Base-by-base conservation (phyloP, 2,888 invertebrate genomes). In the Macroteleia sp. region DNA sequence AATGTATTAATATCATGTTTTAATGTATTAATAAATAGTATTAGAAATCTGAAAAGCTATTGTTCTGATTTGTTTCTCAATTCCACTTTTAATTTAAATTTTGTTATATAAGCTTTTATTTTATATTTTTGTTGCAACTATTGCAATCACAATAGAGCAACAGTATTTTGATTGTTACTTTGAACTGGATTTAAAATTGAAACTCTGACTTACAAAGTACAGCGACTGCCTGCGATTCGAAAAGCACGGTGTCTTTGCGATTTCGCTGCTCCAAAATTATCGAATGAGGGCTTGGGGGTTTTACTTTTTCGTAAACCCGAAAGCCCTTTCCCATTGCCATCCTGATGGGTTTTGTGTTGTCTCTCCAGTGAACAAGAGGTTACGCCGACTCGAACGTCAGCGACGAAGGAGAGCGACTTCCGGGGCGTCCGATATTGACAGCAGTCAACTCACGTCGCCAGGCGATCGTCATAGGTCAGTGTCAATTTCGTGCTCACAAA, bases 261-360 rank as follows among this genome's bases (percentile, higher is more conserved):
- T 96, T 95, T 88, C 97, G 94, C 88, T 97, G 97, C 91, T 98
- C 98, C 85, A 98, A 92, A 82, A 98, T 93, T 77, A 98, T 94
- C 91, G 97, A 97, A 90, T 97, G 97, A 9, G 97, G 97, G 90
- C 94, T 95, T 57, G 96, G 96, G 32, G 96, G 95, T 83, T 95
- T 95, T 76, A 96, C 94, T 92, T 98, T 97, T 92, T 98, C 97
- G 86, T 96, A 94, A 83, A 98, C 95, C 85, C 97, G 95, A 92
- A 97, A 98, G 81, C 96, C 96, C 92, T 98, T 98, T 87, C 97
- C 97, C 96, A 98, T 96, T 88, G 98, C 97, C 98, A 98, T 98
- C 82, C 85, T 90, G 82, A 52, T 61, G 25, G 19, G 20, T 36
- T 39, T 17, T 36, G 10, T 25, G 1, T 14, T 12, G n/a, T 54